Percentiles rank a stretch among this genome's conserved stretches.
These are phyloP conservation scores for Triplophysa dalaica DNA, from an alignment of 2,113 vertebrate species.

Conservation along the genomic window DNA sequence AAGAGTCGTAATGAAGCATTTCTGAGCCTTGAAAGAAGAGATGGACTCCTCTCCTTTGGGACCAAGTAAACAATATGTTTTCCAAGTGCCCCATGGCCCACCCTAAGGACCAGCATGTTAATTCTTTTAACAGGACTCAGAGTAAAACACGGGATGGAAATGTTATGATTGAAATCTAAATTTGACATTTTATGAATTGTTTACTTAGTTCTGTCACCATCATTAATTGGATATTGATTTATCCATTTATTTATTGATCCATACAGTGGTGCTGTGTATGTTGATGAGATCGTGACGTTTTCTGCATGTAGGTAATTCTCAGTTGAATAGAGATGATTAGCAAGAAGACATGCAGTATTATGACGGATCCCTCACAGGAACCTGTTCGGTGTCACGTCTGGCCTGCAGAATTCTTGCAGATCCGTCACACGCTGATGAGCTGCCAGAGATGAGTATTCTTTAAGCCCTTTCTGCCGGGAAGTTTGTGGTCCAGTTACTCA, in stretches of 20 bases:
- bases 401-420: constrained; percentile 1
- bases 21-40: constrained; percentile 21
- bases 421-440: constrained; percentile 16
- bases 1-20: constrained; percentile 37
- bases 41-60: constrained; percentile 1
- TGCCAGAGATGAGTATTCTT: constrained; percentile 20
- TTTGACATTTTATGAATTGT: neutral
- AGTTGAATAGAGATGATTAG: constrained; percentile 2
- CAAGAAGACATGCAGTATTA: constrained; percentile 7
- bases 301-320: neutral
- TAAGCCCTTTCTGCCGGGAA: neutral
- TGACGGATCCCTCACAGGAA: constrained; percentile 1
- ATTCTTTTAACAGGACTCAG: constrained; percentile 39
- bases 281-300: neutral
- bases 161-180: neutral
- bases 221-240: too few relatives aligned
- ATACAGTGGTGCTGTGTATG: too few relatives aligned
- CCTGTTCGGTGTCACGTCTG: constrained; percentile 5
- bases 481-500: constrained; percentile 23
- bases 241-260: too few relatives aligned
- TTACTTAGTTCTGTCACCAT: too few relatives aligned
- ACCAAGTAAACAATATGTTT: constrained; percentile 30
- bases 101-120: constrained; percentile 39
- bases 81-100: neutral
- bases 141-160: neutral